These are phyloP conservation scores for Vipera ursinii DNA, from an alignment of 2,797 vertebrate genomes.

Conservation along the genomic window DNA sequence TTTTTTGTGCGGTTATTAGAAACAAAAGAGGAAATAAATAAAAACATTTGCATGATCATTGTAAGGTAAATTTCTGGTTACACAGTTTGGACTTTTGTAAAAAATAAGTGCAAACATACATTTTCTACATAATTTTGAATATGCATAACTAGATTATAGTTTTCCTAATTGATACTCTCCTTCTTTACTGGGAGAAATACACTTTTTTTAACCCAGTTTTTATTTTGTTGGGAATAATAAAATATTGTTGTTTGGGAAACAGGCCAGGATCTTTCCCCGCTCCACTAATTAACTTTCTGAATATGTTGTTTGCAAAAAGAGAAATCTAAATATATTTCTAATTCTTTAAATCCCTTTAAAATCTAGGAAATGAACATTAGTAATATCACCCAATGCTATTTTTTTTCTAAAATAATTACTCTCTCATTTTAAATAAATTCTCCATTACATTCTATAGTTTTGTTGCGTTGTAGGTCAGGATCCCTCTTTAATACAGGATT, in stretches of 20 bases:
- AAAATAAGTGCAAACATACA: neutral
- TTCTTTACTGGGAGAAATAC: neutral
- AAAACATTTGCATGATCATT: neutral
- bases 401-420: neutral
- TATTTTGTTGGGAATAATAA: neutral
- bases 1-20: neutral
- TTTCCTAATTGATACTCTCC: neutral
- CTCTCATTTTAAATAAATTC: conserved; percentile 6
- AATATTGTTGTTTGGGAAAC: neutral
- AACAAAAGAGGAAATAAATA: neutral
- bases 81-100: neutral
- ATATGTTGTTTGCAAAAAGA: neutral
- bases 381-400: neutral
- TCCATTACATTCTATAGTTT: conserved; percentile 13
- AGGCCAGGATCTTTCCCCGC: neutral
- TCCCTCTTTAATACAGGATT: conserved; percentile 91
- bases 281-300: neutral
- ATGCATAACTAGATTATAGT: neutral
- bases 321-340: neutral
- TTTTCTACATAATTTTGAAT: neutral
- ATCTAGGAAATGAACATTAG: neutral
- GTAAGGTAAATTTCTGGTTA: neutral
- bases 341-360: neutral
- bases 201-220: neutral
- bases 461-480: conserved; percentile 78